These are phyloP conservation scores for Macropis europaea DNA, from an alignment of 2,888 invertebrate genomes.

Conservation along the genomic window DNA sequence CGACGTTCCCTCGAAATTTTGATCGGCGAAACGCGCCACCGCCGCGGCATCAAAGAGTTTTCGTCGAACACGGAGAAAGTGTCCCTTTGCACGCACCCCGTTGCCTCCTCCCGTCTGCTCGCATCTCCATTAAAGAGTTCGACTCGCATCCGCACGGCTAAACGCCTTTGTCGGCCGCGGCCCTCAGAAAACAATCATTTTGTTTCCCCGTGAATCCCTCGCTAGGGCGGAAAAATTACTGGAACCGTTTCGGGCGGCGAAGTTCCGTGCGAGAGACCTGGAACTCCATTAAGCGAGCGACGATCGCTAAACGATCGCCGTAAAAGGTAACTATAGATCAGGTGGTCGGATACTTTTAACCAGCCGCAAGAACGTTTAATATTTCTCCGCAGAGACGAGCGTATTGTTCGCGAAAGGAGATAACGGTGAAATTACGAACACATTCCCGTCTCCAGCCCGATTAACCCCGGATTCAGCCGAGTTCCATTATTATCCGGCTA, in stretches of 20 bases:
- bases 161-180: neutral
- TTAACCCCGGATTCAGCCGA: neutral
- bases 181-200: conserved; percentile 19
- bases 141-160: neutral
- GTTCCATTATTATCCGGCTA: neutral
- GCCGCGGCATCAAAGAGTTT: conserved; percentile 46
- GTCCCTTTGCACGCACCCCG: conserved; percentile 34
- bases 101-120: too few species aligned
- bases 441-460: neutral
- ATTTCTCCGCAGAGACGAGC: too few species aligned
- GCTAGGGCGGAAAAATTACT: too few species aligned
- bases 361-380: too few species aligned
- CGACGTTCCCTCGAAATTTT: conserved; percentile 35
- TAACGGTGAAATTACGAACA: neutral
- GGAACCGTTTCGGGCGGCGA: too few species aligned
- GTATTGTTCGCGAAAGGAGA: too few species aligned
- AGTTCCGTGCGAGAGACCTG: neutral
- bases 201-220: conserved; percentile 10
- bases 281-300: neutral
- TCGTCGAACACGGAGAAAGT: conserved; percentile 8
- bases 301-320: neutral
- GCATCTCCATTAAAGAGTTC: conserved; percentile 18
- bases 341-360: too few species aligned
- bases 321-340: too few species aligned
- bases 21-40: conserved; percentile 28